phyloP scores from a whole-genome alignment of 2,888 invertebrate species.

The Tenodera sinensis region DNA sequence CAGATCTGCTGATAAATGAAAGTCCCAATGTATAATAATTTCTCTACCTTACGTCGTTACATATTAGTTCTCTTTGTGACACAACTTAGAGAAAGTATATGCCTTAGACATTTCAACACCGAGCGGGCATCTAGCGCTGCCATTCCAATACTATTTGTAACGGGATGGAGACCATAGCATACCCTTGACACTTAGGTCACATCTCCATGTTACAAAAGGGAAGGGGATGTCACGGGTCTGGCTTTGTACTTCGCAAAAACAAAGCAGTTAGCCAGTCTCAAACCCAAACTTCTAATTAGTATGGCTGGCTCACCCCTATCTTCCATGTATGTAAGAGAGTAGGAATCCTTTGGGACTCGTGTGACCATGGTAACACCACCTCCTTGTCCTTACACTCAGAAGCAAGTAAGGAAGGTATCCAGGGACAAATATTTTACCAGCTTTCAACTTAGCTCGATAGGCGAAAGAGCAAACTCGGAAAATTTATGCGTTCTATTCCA shows the following conservation, averaged over 20 bases:
- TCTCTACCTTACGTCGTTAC: no score
- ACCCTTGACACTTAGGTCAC: neutral
- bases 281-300: conserved; percentile 31
- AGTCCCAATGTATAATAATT: no score
- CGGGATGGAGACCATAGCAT: neutral
- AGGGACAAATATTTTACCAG: neutral
- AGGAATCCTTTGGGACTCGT: neutral
- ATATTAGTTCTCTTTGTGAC: no score
- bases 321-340: conserved; percentile 6
- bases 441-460: neutral
- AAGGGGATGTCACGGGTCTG: neutral
- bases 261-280: conserved; percentile 17
- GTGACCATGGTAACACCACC: neutral
- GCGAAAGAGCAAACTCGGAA: neutral
- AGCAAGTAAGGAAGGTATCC: neutral
- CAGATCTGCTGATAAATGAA: no score
- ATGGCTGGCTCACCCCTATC: conserved; percentile 19
- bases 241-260: conserved; percentile 8
- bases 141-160: neutral
- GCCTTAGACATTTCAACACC: neutral
- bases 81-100: neutral
- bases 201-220: neutral
- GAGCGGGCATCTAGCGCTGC: neutral
- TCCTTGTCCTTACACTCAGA: neutral
- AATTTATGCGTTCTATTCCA: neutral